Conservation (phyloP, 2,797 vertebrate species). For the Chromobotia macracanthus region DNA sequence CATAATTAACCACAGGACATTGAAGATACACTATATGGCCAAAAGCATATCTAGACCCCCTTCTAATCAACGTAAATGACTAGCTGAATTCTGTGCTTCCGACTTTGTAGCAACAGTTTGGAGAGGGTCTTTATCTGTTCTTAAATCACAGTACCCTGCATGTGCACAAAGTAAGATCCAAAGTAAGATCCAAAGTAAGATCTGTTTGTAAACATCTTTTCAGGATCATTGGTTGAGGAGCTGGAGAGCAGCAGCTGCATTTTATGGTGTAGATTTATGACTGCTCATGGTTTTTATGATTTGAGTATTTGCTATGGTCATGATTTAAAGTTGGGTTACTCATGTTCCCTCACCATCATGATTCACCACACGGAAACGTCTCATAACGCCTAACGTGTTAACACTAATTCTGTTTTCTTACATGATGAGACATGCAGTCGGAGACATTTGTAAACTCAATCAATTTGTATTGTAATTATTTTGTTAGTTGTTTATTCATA, state of each 20-base stretch:
- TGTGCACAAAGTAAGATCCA: no score
- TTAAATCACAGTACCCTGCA: no score
- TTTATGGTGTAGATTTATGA: constrained; percentile 29
- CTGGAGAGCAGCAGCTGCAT: constrained; percentile 18
- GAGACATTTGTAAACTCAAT: not conserved
- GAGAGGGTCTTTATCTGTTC: no score
- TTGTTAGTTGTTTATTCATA: no score
- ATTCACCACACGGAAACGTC: constrained; percentile 2
- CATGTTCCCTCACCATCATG: constrained; percentile 5
- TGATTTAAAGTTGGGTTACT: constrained; percentile 31
- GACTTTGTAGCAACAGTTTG: no score
- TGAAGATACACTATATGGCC: no score
- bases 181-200: no score
- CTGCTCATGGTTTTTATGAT: constrained; percentile 13
- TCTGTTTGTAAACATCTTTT: constrained; percentile 16
- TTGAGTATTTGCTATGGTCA: constrained; percentile 27
- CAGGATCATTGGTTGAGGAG: not conserved
- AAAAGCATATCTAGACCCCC: no score
- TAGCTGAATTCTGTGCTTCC: no score
- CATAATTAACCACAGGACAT: no score
- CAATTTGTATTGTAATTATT: not conserved
- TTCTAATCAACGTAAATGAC: no score
- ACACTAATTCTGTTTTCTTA: constrained; percentile 2
- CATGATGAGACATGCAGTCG: not conserved
- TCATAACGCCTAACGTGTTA: not conserved